phyloP scores from a whole-genome alignment of 1,140 invertebrate species.

The Papilio polytes region DNA sequence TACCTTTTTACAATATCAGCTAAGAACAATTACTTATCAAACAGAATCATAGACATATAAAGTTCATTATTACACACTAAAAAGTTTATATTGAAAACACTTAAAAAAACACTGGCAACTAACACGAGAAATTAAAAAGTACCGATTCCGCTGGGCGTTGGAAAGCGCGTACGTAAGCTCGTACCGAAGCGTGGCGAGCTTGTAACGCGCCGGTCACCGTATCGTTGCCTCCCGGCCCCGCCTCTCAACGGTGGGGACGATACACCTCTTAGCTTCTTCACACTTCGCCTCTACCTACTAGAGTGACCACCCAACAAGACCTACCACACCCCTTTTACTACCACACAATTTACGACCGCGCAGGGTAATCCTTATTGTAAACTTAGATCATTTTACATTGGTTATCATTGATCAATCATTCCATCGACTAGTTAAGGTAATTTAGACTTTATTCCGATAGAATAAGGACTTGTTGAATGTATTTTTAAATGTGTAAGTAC shows the following conservation, averaged over 20 bases:
- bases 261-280: slow-evolving; percentile 79
- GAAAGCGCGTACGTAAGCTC: slow-evolving; percentile 63
- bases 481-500: slow-evolving; percentile 43
- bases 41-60: slow-evolving; percentile 2
- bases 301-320: slow-evolving; percentile 55
- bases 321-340: slow-evolving; percentile 46
- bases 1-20: not conserved
- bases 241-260: slow-evolving; percentile 72
- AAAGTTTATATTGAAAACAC: slow-evolving; percentile 23
- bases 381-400: slow-evolving; percentile 52
- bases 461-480: slow-evolving; percentile 40
- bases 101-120: slow-evolving; percentile 35
- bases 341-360: slow-evolving; percentile 26
- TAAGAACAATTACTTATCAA: not conserved
- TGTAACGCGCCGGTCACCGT: slow-evolving; percentile 67
- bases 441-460: slow-evolving; percentile 39
- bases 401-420: slow-evolving; percentile 51
- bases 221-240: slow-evolving; percentile 61
- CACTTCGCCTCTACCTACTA: slow-evolving; percentile 77
- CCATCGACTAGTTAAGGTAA: slow-evolving; percentile 40
- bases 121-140: slow-evolving; percentile 42
- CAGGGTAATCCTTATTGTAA: slow-evolving; percentile 42
- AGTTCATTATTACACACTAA: slow-evolving; percentile 22
- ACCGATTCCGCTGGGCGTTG: slow-evolving; percentile 48
- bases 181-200: slow-evolving; percentile 67